Evolutionary conservation across 2,888 invertebrate species (phyloP).

Genomic region (Chirona hameri): DNA sequence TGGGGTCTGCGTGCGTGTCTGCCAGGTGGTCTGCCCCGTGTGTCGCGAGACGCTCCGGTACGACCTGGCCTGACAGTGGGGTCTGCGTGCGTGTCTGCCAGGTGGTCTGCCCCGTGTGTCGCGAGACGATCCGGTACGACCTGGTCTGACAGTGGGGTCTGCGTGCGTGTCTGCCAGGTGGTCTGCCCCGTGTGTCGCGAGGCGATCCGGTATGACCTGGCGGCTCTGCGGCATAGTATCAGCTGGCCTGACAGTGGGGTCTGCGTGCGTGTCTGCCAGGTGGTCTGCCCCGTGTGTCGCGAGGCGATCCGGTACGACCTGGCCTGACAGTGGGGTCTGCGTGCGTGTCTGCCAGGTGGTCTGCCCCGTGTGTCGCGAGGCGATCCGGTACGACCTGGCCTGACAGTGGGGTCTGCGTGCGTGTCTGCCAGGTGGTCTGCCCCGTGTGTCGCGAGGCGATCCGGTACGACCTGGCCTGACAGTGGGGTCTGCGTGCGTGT

Average conservation of each 20-base stretch:
- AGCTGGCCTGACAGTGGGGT: constrained; percentile 34
- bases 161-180: no score
- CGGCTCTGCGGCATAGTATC: no score
- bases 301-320: constrained; percentile 67
- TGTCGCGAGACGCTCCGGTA: constrained; percentile 71
- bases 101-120: no score
- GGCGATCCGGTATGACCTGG: no score
- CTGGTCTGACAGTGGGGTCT: no score
- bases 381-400: constrained; percentile 62
- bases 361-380: constrained; percentile 60
- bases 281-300: constrained; percentile 80
- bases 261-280: constrained; percentile 50
- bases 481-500: constrained; percentile 33
- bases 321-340: constrained; percentile 53
- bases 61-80: no score
- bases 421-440: no score
- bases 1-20: constrained; percentile 31
- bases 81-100: no score
- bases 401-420: no score
- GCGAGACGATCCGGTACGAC: no score
- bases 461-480: not conserved
- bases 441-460: not conserved
- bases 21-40: constrained; percentile 75
- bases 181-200: not conserved
- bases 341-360: constrained; percentile 44